Conservation (phyloP, 2,113 vertebrate genomes). For the Clarias batrachus region DNA sequence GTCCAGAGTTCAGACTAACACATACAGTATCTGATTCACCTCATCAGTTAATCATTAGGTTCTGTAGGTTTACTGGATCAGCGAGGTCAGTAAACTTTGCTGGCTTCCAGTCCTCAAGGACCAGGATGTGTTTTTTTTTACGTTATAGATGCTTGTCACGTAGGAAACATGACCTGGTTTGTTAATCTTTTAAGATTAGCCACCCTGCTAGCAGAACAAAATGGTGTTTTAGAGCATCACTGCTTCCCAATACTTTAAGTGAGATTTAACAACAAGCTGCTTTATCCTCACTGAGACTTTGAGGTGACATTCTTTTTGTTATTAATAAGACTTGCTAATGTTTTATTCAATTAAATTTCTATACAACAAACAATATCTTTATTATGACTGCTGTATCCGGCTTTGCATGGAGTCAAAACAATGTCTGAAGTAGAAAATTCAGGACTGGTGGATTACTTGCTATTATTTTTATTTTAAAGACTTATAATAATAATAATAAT, state of each 20-base stretch:
- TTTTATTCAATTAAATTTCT: too few species aligned
- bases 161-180: neutral
- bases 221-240: neutral
- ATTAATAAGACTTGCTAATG: neutral
- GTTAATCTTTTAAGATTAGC: neutral
- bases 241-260: neutral
- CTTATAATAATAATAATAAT: too few species aligned
- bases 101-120: neutral
- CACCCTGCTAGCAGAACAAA: slow-evolving; percentile 2
- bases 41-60: slow-evolving; percentile 3
- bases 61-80: slow-evolving; percentile 7
- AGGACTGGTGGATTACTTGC: neutral
- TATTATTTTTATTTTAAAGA: neutral
- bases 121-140: neutral
- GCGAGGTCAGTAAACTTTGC: slow-evolving; percentile 5
- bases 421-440: neutral
- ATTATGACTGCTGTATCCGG: too few species aligned
- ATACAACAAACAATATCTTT: too few species aligned
- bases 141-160: neutral
- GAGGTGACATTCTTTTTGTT: neutral
- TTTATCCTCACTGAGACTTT: too few species aligned
- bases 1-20: slow-evolving; percentile 6
- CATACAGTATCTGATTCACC: neutral
- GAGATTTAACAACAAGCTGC: too few species aligned
- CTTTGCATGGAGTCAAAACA: too few species aligned